phyloP scores from a whole-genome alignment of 2,888 invertebrate genomes.

The Cactoblastis cactorum region DNA sequence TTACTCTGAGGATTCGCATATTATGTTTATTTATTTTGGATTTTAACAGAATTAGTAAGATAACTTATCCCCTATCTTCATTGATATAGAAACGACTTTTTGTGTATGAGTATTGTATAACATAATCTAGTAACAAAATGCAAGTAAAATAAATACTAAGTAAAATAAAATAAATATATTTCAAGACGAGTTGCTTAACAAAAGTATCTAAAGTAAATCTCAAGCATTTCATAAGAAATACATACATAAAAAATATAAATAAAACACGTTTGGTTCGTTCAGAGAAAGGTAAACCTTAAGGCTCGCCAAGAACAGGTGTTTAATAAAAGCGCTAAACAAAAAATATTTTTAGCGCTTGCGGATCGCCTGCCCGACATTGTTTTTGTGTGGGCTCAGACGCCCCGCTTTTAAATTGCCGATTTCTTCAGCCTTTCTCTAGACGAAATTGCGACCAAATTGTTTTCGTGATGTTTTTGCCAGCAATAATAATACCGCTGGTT shows the following conservation, averaged over 20 bases:
- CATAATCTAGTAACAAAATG: no score
- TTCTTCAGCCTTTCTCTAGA: background rate
- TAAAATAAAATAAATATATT: no score
- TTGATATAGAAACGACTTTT: no score
- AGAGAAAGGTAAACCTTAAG: background rate
- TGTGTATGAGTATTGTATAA: no score
- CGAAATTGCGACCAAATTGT: background rate
- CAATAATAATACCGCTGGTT: no score
- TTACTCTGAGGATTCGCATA: background rate
- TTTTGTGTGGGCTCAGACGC: constrained; percentile 7
- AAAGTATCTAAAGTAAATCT: no score
- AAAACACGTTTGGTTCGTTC: background rate
- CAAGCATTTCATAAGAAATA: no score
- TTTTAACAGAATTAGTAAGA: no score
- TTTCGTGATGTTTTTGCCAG: background rate
- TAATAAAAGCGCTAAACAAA: constrained; percentile 17
- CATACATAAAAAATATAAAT: background rate
- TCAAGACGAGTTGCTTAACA: no score
- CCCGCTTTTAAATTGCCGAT: background rate
- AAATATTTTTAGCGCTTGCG: constrained; percentile 14
- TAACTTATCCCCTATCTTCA: no score
- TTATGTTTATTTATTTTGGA: background rate
- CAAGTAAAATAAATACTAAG: no score
- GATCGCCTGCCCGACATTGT: constrained; percentile 10
- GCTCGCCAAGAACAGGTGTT: constrained; percentile 13